Base-by-base conservation (phyloP, 2,113 vertebrate species). In the Peucedramus taeniatus region DNA sequence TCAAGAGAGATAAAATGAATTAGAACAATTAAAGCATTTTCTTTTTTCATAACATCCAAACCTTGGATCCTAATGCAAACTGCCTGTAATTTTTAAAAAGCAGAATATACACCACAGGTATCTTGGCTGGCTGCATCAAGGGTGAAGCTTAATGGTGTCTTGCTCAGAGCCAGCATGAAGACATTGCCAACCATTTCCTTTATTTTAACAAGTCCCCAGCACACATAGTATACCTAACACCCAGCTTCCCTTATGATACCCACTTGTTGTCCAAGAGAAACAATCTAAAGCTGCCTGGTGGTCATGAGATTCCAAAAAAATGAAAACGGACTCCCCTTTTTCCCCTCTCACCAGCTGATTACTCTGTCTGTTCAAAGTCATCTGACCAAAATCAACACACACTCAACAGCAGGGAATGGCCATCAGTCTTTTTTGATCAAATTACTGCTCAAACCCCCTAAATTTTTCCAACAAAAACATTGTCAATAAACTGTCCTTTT, bases 31-130 rank as follows among this genome's bases (percentile, higher is more conserved):
- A 80, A 87, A 77, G 56, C 21, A 10, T 76, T 72, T 92, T 76
- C 56, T 72, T 68, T 56, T 56, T 19, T 30, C 54, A 33, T 51
- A 51, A 42, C 51, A 92, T 56, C 51, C 49, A 82, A 87, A 56
- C 31, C 28, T 63, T 37, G 47, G 51, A 75, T 84, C 60, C 56
- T 71, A 71, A 88, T 83, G 68, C 71, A 95, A 93, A 90, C 44
- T 2, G 2, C 47, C 35, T 74, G 16, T 63, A 68, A 93, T 80
- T 70, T 80, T 72, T 17, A 85, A 95, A 95, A 92, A 93, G 40
- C 57, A 91, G 71, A 80, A 83, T 61, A 71, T 69, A 74, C 54
- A 86, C 89, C 83, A 89, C 72, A 90, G 71, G 85, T 94, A 91
- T 63, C 87, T 86, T 95, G 89, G 87, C 87, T 90, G 82, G 28